Conservation (phyloP, 1,140 invertebrate species). For the Macrotrachela quadricornifera region DNA sequence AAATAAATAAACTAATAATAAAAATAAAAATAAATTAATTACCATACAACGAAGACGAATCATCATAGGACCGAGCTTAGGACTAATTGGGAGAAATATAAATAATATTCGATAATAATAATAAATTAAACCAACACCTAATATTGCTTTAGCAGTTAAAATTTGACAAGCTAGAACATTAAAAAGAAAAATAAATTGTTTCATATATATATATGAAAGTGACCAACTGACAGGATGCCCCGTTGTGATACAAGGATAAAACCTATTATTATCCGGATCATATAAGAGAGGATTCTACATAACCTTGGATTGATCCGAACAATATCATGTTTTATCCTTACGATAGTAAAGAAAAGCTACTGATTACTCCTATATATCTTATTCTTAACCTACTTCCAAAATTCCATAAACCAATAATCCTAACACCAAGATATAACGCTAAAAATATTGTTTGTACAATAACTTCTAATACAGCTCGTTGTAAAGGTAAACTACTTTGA, state of each 20-base stretch:
- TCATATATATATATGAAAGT: background rate
- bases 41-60: conserved; percentile 31
- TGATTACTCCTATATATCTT: too few relatives aligned
- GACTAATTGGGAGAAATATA: conserved; percentile 30
- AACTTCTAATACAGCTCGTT: conserved; percentile 14
- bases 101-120: conserved; percentile 30
- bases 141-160: conserved; percentile 16
- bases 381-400: background rate
- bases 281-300: too few relatives aligned
- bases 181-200: conserved; percentile 12
- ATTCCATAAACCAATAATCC: conserved; percentile 11
- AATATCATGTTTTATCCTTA: too few relatives aligned
- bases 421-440: conserved; percentile 13
- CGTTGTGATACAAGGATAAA: too few relatives aligned
- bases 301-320: too few relatives aligned
- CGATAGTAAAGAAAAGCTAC: too few relatives aligned
- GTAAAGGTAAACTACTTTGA: conserved; percentile 10
- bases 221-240: too few relatives aligned
- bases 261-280: too few relatives aligned
- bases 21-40: background rate
- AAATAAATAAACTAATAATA: too few relatives aligned
- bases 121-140: conserved; percentile 23
- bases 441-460: conserved; percentile 16
- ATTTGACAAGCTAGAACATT: conserved; percentile 13
- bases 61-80: conserved; percentile 29